Base-by-base conservation (phyloP, 2,888 invertebrate genomes). In the Cenopis cana region DNA sequence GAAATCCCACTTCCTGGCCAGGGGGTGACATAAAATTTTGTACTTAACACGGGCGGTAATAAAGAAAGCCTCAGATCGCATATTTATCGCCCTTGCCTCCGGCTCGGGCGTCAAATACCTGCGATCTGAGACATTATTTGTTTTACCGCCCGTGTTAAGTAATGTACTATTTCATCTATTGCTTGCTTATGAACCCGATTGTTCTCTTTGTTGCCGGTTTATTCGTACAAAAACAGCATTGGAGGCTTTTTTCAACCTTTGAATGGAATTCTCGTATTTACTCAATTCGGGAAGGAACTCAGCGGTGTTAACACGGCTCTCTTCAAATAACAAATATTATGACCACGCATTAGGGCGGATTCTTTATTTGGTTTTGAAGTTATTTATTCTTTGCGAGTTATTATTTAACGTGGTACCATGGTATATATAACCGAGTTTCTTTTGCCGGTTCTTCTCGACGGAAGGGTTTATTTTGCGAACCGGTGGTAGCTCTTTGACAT, bases 261-360 rank as follows among this genome's bases (percentile, higher is more conserved):
- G 20, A 70, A 65, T 41, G 38, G 11, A 50, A 57, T 57, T 52
- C 1, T 17, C 17, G 33, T 54, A 65, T 52, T 52, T 69, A 52
- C 57, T 54, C 59, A 65, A 54, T 59, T 36, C 65, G 1, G 41
- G 33, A n/a, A 46, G 33, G 33, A 52, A 41, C 46, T 20, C 24
- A 17, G 50, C 10, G 41, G 24, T 36, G 41, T 56, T 65, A 65
- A 55, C 49, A 17, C 3, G 54, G 33, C 52, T 17, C 41, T 4
- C 14, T 14, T 50, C n/a, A 36, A 65, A 60, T 46, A 65, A 52
- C 38, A 65, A 59, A 59, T 59, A 69, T 61, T 46, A 55, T 38
- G 50, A 20, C 29, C 11, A 38, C 4, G 14, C 8, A 8, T 18
- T 14, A 46, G 17, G 14, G 17, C 10, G 12, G 3, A 9, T 17